Evolutionary conservation across 2,888 invertebrate genomes (phyloP).

Genomic region (Halictus quadricinctus): DNA sequence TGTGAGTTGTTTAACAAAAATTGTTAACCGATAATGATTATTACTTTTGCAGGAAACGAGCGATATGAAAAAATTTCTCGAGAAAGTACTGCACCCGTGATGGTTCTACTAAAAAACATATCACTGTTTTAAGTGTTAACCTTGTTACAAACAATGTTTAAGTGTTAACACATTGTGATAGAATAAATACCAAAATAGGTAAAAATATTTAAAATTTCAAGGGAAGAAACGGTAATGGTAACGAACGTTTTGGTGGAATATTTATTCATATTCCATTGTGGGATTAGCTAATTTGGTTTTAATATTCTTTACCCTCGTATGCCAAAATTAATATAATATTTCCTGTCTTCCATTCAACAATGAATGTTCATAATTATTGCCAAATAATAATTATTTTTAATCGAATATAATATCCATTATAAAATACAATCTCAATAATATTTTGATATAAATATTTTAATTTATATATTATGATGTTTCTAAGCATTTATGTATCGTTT

Average conservation of each 20-base stretch:
- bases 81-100: conserved; percentile 78
- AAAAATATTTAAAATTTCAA: conserved; percentile 43
- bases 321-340: conserved; percentile 31
- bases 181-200: conserved; percentile 52
- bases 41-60: conserved; percentile 77
- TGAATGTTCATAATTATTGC: conserved; percentile 21
- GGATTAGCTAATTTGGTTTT: conserved; percentile 27
- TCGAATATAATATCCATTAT: conserved; percentile 8
- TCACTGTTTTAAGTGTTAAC: conserved; percentile 54
- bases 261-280: conserved; percentile 9
- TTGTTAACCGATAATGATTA: neutral
- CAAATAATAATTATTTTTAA: conserved; percentile 1
- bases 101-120: conserved; percentile 59
- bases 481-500: conserved; percentile 19
- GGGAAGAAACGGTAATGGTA: conserved; percentile 25
- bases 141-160: conserved; percentile 37
- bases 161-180: conserved; percentile 52
- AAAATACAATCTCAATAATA: conserved; percentile 7
- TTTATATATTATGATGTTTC: conserved; percentile 19
- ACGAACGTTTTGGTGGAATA: neutral
- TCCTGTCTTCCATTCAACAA: neutral
- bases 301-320: conserved; percentile 28
- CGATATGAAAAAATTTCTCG: conserved; percentile 80
- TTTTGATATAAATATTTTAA: conserved; percentile 6
- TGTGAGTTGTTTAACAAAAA: neutral